Conservation (phyloP, 2,113 vertebrate genomes). For the Stigmatopora nigra region DNA sequence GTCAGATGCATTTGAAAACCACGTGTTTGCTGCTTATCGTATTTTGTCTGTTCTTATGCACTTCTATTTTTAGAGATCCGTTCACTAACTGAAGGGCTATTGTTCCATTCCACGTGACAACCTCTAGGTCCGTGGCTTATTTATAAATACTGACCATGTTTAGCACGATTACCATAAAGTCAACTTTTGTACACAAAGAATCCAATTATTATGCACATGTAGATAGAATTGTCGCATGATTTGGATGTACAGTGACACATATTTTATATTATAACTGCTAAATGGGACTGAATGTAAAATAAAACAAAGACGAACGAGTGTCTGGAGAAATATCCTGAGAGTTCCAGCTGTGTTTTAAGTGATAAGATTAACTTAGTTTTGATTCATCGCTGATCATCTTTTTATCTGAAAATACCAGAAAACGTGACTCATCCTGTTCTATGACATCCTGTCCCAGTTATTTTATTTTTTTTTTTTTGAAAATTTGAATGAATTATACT, state of each 20-base stretch:
- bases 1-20: neutral
- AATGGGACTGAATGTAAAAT: constrained; percentile 41
- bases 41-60: neutral
- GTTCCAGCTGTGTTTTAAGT: constrained; percentile 21
- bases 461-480: too few relatives aligned
- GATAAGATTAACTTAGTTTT: constrained; percentile 22
- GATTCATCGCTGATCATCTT: constrained; percentile 77
- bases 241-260: constrained; percentile 41
- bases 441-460: neutral
- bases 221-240: constrained; percentile 23
- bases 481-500: neutral
- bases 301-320: constrained; percentile 31
- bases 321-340: constrained; percentile 15
- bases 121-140: neutral
- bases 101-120: neutral
- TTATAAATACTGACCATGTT: neutral
- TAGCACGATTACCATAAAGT: neutral
- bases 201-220: constrained; percentile 3
- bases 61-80: neutral
- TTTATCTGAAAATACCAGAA: constrained; percentile 68
- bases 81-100: neutral
- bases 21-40: neutral
- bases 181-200: neutral
- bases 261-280: constrained; percentile 36
- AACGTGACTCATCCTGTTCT: constrained; percentile 77